Base-by-base conservation (phyloP, 1,140 invertebrate genomes). In the Plodia interpunctella region DNA sequence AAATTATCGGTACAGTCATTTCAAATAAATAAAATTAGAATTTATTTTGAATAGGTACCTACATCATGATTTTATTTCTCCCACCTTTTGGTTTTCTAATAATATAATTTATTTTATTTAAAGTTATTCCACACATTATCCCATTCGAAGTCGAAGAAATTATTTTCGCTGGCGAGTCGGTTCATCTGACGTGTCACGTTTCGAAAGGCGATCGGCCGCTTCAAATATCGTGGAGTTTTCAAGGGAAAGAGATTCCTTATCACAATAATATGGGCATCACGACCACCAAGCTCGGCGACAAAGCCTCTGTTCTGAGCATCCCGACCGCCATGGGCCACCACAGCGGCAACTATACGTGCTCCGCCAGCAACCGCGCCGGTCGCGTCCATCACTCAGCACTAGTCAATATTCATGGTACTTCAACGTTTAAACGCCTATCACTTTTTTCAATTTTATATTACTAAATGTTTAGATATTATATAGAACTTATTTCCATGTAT, bases 321-420 rank as follows among this genome's bases (percentile, higher is more conserved):
- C 94, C 95, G 65, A 93, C 94, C 13, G 94, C 95, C 3, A 92
- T 92, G 74, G 93, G 94, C 59, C 90, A 92, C 62, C 93, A 95
- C 84, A 92, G 92, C 66, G 95, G 95, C 44, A 94, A 95, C 78
- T 96, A 95, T 71, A 95, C 94, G 18, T 96, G 95, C 75, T 91
- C 91, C 18, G 96, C 95, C 15, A 93, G 92, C 67, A 97, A 97
- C 83, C 87, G 85, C 50, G 94, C 94, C 35, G 94, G 94, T 51
- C 91, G 91, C 17, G 91, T 92, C 25, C 92, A 92, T 62, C 93
- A 94, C 77, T 93, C 94, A 11, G 93, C 94, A 19, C 81, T 90
- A 53, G 84, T 96, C 70, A 90, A 93, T 73, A 95, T 97, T 57
- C 94, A 96, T 88, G 95, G 95, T 96, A 93, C 72, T 79, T 65